phyloP scores from a whole-genome alignment of 2,797 vertebrate genomes.

The Coluber constrictor region DNA sequence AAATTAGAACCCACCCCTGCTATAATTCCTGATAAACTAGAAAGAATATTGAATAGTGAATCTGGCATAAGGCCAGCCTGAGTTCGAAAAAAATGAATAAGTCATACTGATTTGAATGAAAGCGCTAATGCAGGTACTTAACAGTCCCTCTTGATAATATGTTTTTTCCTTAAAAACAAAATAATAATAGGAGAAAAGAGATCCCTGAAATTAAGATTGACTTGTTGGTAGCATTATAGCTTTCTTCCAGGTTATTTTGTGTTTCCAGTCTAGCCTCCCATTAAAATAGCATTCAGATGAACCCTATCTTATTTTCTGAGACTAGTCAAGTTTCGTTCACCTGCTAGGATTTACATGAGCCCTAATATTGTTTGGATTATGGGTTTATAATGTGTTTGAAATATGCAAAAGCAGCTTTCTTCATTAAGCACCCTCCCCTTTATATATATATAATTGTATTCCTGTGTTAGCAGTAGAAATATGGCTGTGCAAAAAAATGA shows the following conservation, averaged over 20 bases:
- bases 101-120: neutral
- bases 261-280: neutral
- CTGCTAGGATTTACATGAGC: neutral
- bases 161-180: neutral
- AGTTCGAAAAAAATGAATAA: neutral
- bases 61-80: neutral
- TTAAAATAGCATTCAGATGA: neutral
- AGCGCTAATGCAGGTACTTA: neutral
- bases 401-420: neutral
- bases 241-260: neutral
- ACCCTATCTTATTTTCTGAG: neutral
- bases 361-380: neutral
- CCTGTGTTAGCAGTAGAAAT: neutral
- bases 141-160: slow-evolving; percentile 4
- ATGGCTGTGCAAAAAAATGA: neutral
- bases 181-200: neutral
- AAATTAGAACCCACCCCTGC: too few species aligned
- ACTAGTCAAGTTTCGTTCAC: neutral
- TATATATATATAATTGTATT: neutral
- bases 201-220: neutral
- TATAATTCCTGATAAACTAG: slow-evolving; percentile 11
- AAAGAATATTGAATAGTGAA: slow-evolving; percentile 1
- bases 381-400: neutral
- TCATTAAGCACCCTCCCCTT: neutral
- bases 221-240: neutral